Percentiles rank a stretch among this genome's conserved stretches.
These are phyloP conservation scores for Forficula auricularia DNA, from an alignment of 1,140 invertebrate species.

Conservation along the genomic window DNA sequence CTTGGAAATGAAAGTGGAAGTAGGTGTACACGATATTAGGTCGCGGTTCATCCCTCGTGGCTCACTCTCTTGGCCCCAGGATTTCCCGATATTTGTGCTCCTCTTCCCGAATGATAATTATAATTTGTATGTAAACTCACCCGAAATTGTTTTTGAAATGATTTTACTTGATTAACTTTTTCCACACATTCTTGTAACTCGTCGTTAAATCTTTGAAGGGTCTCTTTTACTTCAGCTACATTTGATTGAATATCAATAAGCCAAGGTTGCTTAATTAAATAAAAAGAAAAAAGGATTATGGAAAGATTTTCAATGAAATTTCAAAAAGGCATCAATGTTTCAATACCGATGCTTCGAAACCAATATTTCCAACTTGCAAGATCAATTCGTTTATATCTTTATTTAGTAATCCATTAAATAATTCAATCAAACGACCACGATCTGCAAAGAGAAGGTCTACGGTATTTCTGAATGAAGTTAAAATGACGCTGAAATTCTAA, in stretches of 20 bases:
- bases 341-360: constrained; percentile 7
- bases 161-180: constrained; percentile 40
- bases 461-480: constrained; percentile 21
- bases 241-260: constrained; percentile 54
- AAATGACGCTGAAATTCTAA: constrained; percentile 21
- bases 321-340: no score
- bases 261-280: constrained; percentile 40
- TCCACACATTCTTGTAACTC: constrained; percentile 40
- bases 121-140: no score
- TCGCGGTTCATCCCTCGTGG: no score
- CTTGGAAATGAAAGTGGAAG: no score
- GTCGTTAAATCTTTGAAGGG: constrained; percentile 39
- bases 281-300: constrained; percentile 8
- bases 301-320: constrained; percentile 1
- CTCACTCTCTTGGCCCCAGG: no score
- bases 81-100: no score
- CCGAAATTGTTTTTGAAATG: constrained; percentile 46
- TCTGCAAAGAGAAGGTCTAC: constrained; percentile 36
- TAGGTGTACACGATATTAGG: no score
- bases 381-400: constrained; percentile 44
- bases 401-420: constrained; percentile 38
- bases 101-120: no score
- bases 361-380: constrained; percentile 41
- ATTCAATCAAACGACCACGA: constrained; percentile 30
- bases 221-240: constrained; percentile 36